Base-by-base conservation (phyloP, 2,888 invertebrate genomes). In the Metopia argyrocephala region DNA sequence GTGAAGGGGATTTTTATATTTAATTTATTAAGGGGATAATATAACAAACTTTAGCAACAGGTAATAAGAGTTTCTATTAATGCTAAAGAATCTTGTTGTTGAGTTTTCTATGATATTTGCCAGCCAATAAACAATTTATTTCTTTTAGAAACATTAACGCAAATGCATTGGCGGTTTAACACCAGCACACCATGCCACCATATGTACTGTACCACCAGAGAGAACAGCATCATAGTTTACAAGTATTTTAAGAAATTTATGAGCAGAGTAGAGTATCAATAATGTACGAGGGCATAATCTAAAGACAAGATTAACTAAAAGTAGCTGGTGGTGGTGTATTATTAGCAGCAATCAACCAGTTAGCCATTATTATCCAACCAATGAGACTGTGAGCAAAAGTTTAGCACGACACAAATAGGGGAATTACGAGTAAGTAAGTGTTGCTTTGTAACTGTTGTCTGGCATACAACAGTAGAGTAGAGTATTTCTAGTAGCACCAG, bases 251-350 rank as follows among this genome's bases (percentile, higher is more conserved):
- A 70, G 70, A 76, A 71, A 79, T 79, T 76, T 76, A 79, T 76
- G 66, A 79, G 62, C 79, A 70, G n/a, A n/a, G n/a, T n/a, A n/a
- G n/a, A n/a, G 61, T 76, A 79, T 79, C 76, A 66, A 68, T 66
- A 76, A 48, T 62, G 54, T 66, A n/a, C n/a, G n/a, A n/a, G n/a
- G n/a, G n/a, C n/a, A 61, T 68, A 79, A 79, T 79, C 79, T 76
- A 27, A 45, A 68, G 74, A 74, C 68, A 68, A 79, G 78, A 79
- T 79, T 79, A 78, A 61, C 71, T 66, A 64, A 74, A n/a, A n/a
- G n/a, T n/a, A n/a, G n/a, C n/a, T n/a, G 78, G 56, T 74, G 78
- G 28, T 61, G 45, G 12, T n/a, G 62, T 20, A 68, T 54, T 68
- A 73, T 27, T 73, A 54, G 38, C 15, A 15, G 38, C 15, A 38